Evolutionary conservation across 2,888 invertebrate species (phyloP), one percentile per base, ranked within the genome.

Genomic region (Mythimna loreyi): DNA sequence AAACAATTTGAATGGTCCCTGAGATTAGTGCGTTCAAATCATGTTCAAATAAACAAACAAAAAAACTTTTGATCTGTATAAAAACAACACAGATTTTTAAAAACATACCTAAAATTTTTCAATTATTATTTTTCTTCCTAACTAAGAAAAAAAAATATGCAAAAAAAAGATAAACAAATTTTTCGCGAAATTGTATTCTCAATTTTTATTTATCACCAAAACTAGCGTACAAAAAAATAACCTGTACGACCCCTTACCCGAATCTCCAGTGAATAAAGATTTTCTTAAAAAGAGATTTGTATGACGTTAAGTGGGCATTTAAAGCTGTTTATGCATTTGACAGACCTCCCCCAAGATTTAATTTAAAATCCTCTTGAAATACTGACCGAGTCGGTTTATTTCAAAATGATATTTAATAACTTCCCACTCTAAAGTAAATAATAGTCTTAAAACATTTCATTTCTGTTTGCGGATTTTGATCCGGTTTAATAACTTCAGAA

Each of bases 301-400:
- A 56, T 79, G 67, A 53, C 74, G 49, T 60, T 49, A 60, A 73
- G 74, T 67, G 79, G 79, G 59, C 67, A 63, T 67, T 76, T 72
- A 52, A 43, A n/a, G 19, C 56, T 49, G 36, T 56, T 47, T 36
- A 63, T 72, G 74, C 25, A 52, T 53, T 60, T 78, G 79, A 76
- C 76, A 78, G 79, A 59, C 4, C n/a, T 61, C 57, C 78, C 64
- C 57, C 28, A 60, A 63, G 52, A 57, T 49, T 67, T 25, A 43
- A 67, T 76, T 72, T 76, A 67, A 66, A 67, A 71, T 43, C n/a
- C 45, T 52, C 16, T 52, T 23, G 55, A 8, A 63, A 47, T 56
- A 49, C 60, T 9, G n/a, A 21, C 11, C 21, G 21, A 21, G 21
- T 55, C 7, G 2, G 43, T n/a, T 16, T n/a, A n/a, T 8, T 7